Percentiles rank a stretch among this genome's conserved stretches.
Conservation (phyloP, 2,888 invertebrate species). For the Tachina lurida region DNA sequence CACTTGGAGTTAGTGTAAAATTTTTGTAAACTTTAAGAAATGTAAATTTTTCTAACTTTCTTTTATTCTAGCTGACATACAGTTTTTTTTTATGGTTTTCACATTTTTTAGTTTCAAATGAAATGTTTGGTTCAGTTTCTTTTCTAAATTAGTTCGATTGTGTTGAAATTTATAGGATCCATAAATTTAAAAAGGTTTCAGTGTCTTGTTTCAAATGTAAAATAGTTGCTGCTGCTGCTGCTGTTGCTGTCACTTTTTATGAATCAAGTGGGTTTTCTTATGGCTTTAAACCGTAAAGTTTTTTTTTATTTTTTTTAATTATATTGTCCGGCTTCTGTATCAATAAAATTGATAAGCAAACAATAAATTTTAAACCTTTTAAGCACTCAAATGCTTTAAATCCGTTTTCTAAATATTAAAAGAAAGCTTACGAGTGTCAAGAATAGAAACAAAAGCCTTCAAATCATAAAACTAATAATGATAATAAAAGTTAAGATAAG, state of each 20-base stretch:
- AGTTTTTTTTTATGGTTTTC: no score
- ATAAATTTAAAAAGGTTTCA: no score
- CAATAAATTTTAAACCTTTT: neutral
- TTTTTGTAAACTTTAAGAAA: no score
- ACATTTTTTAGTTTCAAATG: no score
- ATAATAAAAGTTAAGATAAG: neutral
- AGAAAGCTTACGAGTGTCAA: neutral
- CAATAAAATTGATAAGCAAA: neutral
- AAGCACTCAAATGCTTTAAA: neutral
- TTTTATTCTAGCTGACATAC: no score
- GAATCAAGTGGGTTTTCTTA: neutral
- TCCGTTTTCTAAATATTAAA: neutral
- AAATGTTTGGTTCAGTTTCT: no score
- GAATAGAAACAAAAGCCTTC: neutral
- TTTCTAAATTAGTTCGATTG: no score
- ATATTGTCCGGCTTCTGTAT: neutral
- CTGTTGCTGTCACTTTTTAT: neutral
- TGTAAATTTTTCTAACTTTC: no score
- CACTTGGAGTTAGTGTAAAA: no score
- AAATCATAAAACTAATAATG: neutral
- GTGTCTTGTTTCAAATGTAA: conserved; percentile 1
- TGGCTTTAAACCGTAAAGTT: conserved; percentile 5
- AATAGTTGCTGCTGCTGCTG: neutral
- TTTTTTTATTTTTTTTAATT: neutral
- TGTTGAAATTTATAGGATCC: no score